These are phyloP conservation scores for Calliopsis andreniformis DNA, from an alignment of 1,140 invertebrate species.

Conservation along the genomic window DNA sequence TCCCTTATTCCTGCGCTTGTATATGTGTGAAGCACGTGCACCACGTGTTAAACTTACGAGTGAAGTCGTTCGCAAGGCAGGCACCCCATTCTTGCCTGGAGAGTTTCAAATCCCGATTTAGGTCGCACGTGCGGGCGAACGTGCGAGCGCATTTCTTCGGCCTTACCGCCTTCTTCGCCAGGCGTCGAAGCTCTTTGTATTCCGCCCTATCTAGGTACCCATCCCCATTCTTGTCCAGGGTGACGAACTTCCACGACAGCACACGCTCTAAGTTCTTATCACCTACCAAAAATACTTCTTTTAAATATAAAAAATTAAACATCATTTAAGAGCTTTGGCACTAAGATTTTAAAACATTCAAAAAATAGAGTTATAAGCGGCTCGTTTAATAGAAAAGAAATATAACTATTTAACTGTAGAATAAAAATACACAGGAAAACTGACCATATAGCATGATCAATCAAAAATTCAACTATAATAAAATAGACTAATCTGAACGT, in stretches of 20 bases:
- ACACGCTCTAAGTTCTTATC: constrained; percentile 81
- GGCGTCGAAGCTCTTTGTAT: constrained; percentile 88
- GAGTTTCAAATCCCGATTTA: constrained; percentile 89
- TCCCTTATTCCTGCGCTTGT: background rate
- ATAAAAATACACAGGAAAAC: too few species aligned
- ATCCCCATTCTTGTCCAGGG: constrained; percentile 90
- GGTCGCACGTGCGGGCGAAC: constrained; percentile 93
- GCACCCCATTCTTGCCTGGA: constrained; percentile 91
- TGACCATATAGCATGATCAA: too few species aligned
- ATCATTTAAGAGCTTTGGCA: too few species aligned
- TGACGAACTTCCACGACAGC: constrained; percentile 93
- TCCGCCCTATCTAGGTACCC: constrained; percentile 89
- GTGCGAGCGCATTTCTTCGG: constrained; percentile 93
- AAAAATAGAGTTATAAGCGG: too few species aligned
- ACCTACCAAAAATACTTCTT: too few species aligned
- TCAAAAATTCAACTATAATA: too few species aligned
- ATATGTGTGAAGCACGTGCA: constrained; percentile 28
- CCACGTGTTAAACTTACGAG: constrained; percentile 77
- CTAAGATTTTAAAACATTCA: too few species aligned
- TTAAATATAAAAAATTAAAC: too few species aligned
- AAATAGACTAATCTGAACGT: too few species aligned
- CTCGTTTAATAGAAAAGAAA: too few species aligned
- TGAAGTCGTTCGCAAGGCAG: constrained; percentile 88
- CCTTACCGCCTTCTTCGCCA: constrained; percentile 92
- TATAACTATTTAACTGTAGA: too few species aligned